Base-by-base conservation (phyloP, 2,113 vertebrate genomes). In the Typhlomys cinereus region DNA sequence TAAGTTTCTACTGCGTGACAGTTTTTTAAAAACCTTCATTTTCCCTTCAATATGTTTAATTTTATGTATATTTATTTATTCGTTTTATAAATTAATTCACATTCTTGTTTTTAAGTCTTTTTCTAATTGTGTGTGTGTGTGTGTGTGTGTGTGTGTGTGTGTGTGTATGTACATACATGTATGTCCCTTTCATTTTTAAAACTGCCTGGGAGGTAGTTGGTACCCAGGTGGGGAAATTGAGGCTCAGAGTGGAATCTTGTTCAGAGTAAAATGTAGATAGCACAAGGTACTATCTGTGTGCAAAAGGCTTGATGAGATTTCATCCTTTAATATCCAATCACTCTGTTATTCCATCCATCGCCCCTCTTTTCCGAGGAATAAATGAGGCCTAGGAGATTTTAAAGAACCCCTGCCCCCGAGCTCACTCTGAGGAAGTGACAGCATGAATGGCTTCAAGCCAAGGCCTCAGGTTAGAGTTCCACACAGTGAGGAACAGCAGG, bases 401-500 rank as follows among this genome's bases (percentile, higher is more conserved):
- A 41, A 50, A 57, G 44, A 50, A 48, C 31, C 14, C 14, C 14
- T 10, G 3, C 6, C 29, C 36, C 29, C 36, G 23, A 8, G 73
- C 31, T 36, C 27, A 31, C 12, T 20, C 1, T 21, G 75, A 29
- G 75, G 7, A 62, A 46, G 69, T 34, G 21, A 29, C 21, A 27
- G 78, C 27, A 21, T 2, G 5, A 71, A n/a, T n/a, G 50, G 18
- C 34, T 52, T 82, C 36, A 27, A 13, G 39, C 31, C 27, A 54
- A 36, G 29, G 73, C 29, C 57, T 61, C 29, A 29, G 61, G 50
- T 39, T 39, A 0, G 17, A 14, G 18, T 5, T 27, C n/a, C 88
- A 7, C 21, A 15, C 12, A 9, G 0, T 2, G 41, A 41, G 41
- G 59, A 80, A 57, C 0, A 59, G 13, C 4, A n/a, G 34, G 31